These are phyloP conservation scores for Listronotus bonariensis DNA, from an alignment of 1,140 invertebrate genomes.

Conservation along the genomic window DNA sequence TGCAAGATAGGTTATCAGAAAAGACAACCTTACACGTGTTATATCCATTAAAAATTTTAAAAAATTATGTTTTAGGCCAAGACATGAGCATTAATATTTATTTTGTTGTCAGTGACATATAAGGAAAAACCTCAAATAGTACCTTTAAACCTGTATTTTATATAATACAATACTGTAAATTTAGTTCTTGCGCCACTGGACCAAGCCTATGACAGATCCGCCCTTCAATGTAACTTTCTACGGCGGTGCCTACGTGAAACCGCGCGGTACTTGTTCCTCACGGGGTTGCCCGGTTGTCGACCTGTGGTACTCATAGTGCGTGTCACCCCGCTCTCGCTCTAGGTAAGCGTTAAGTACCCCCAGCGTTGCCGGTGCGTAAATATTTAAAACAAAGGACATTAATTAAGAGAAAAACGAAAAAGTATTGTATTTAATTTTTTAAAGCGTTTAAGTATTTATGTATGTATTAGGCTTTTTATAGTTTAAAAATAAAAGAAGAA, in stretches of 20 bases:
- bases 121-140: neutral
- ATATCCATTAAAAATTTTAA: too few species aligned
- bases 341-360: conserved; percentile 9
- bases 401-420: too few species aligned
- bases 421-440: too few species aligned
- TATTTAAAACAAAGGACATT: too few species aligned
- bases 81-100: too few species aligned
- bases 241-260: neutral
- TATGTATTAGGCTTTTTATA: too few species aligned
- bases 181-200: neutral
- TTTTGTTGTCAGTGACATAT: too few species aligned
- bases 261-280: conserved; percentile 3
- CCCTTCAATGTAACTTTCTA: conserved; percentile 12
- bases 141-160: neutral
- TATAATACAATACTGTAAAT: neutral
- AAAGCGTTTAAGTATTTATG: too few species aligned
- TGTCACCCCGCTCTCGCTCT: conserved; percentile 22
- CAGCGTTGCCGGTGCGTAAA: neutral
- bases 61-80: too few species aligned
- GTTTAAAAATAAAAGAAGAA: too few species aligned
- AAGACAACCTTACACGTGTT: too few species aligned
- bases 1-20: too few species aligned
- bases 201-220: conserved; percentile 16
- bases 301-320: conserved; percentile 32
- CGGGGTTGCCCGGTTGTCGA: conserved; percentile 40